These are phyloP conservation scores for Anoplophora glabripennis DNA, from an alignment of 1,140 invertebrate species.

Conservation along the genomic window DNA sequence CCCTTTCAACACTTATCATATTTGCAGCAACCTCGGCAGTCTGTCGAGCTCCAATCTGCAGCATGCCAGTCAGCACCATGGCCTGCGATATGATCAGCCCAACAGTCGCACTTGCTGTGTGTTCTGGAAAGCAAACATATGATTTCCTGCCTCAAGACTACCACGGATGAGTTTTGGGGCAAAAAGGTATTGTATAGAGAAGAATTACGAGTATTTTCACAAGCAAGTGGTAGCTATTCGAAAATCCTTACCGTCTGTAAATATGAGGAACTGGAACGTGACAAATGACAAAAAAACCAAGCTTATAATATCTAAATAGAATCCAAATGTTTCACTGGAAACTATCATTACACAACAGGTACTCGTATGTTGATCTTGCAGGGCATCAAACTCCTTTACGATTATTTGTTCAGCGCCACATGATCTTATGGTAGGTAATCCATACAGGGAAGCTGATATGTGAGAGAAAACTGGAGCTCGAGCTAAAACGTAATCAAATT, in stretches of 20 bases:
- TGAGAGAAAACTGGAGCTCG: constrained; percentile 76
- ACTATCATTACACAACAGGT: constrained; percentile 74
- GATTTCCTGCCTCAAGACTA: too few species aligned
- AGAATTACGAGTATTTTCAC: too few species aligned
- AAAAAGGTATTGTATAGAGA: too few species aligned
- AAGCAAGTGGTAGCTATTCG: not conserved
- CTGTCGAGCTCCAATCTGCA: constrained; percentile 81
- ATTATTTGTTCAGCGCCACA: constrained; percentile 61
- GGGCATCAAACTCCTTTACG: constrained; percentile 62
- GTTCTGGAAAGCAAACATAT: constrained; percentile 18
- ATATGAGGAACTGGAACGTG: constrained; percentile 58
- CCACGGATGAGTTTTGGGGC: too few species aligned
- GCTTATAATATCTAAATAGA: constrained; percentile 69
- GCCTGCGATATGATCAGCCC: constrained; percentile 83
- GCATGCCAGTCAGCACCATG: constrained; percentile 72
- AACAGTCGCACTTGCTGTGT: constrained; percentile 59
- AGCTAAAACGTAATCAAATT: constrained; percentile 50
- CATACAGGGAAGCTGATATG: constrained; percentile 67
- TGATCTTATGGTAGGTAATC: constrained; percentile 72
- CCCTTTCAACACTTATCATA: constrained; percentile 77
- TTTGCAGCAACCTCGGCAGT: constrained; percentile 70
- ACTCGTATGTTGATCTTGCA: constrained; percentile 68
- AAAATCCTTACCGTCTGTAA: constrained; percentile 39
- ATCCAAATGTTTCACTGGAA: constrained; percentile 77
- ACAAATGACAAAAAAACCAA: constrained; percentile 67